Evolutionary conservation across 2,113 vertebrate genomes (phyloP), one percentile per base, ranked within the genome.

Genomic region (Mesembrinibis cayennensis): DNA sequence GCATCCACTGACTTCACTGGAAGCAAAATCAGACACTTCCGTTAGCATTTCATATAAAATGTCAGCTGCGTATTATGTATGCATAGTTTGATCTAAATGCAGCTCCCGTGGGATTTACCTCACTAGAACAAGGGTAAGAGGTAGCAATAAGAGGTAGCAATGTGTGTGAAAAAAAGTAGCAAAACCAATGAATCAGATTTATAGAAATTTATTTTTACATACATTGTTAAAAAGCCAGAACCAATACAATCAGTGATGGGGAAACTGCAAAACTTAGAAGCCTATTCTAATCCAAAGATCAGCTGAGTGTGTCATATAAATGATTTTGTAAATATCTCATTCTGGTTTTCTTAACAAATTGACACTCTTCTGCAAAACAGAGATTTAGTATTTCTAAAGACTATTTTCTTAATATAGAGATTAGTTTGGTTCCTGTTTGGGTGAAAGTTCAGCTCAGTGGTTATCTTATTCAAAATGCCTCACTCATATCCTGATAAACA

Each of bases 391-490:
- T 84, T 93, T 95, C 36, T 69, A 67, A 95, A 82, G 25, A 84
- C 34, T 82, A 44, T 55, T 84, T 92, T 81, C 65, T 67, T 71
- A 84, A 70, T 14, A 36, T 36, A 29, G 29, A 84, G 23, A 72
- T 81, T 69, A 89, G 84, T 87, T 91, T 76, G 30, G 11, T 69
- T 95, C 65, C 29, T 89, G 32, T 63, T 93, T 47, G 15, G 36
- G 52, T 91, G 44, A 89, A 95, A 92, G 72, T 67, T 93, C 69
- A 87, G 14, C 30, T 87, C 40, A 22, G 21, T 66, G 52, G 90
- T 97, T 83, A 73, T 95, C 89, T 93, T 77, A 96, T 62, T 89
- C 52, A 90, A 87, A 93, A 83, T 49, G 25, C 13, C 53, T 94
- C 66, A 62, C 50, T 90, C 11, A 19, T 76, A 65, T 77, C 20